phyloP scores from a whole-genome alignment of 2,888 invertebrate species.

The Nemotelus nigrinus region DNA sequence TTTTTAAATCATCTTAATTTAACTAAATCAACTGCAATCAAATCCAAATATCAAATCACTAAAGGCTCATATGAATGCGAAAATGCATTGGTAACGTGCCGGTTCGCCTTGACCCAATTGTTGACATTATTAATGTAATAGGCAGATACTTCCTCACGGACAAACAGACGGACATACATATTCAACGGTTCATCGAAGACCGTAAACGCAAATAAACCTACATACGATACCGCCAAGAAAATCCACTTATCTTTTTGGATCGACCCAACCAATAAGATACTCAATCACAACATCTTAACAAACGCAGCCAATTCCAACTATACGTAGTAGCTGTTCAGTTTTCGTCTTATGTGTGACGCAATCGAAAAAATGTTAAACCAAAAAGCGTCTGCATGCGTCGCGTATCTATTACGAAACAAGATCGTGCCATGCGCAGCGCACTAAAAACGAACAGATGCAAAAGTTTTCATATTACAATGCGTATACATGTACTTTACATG shows the following conservation, averaged over 20 bases:
- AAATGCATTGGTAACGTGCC: slow-evolving; percentile 14
- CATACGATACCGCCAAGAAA: no score
- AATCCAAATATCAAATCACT: no score
- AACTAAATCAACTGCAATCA: no score
- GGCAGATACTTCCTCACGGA: slow-evolving; percentile 15
- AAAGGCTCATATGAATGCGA: neutral
- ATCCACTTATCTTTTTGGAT: no score
- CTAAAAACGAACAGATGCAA: neutral
- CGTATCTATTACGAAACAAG: neutral
- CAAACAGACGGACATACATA: neutral
- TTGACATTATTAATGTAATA: slow-evolving; percentile 8
- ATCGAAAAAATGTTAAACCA: slow-evolving; percentile 1
- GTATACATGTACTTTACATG: no score
- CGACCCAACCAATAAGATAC: no score
- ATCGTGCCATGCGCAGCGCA: neutral
- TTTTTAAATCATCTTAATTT: no score
- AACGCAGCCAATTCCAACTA: no score
- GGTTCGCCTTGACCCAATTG: slow-evolving; percentile 24
- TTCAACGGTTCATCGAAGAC: neutral
- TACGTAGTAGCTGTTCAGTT: no score
- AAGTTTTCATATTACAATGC: neutral
- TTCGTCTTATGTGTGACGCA: neutral
- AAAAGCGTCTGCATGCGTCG: neutral
- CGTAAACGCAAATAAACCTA: no score
- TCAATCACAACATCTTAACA: no score